Evolutionary conservation across 1,140 invertebrate genomes (phyloP).

Genomic region (Drosophila pruinosa): DNA sequence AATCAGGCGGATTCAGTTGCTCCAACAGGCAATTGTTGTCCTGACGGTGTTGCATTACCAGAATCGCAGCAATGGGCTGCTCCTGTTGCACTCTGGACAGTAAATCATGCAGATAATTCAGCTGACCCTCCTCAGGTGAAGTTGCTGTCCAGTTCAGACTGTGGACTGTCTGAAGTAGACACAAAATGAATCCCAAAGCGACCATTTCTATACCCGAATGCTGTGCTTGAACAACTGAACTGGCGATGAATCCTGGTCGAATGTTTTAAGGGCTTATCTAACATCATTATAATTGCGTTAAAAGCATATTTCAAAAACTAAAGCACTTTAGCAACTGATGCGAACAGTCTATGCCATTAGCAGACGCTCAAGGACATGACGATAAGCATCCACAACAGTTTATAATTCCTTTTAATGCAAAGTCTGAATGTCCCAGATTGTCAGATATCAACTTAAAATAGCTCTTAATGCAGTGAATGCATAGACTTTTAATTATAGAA

Average conservation of each 20-base stretch:
- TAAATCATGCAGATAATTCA: conserved; percentile 12
- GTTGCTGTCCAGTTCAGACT: not conserved
- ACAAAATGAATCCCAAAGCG: not conserved
- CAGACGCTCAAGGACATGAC: not conserved
- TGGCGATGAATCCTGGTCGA: not conserved
- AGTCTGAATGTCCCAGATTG: too few relatives aligned
- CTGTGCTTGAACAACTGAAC: not conserved
- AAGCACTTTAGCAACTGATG: conserved; percentile 1
- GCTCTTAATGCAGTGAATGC: too few relatives aligned
- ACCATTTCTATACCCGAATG: conserved; percentile 9
- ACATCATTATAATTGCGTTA: conserved; percentile 37
- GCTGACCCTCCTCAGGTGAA: not conserved
- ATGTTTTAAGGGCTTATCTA: conserved; percentile 22
- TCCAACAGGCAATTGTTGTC: conserved; percentile 4
- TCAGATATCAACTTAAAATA: too few relatives aligned
- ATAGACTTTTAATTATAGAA: too few relatives aligned
- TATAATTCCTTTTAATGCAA: not conserved
- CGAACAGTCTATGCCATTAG: not conserved
- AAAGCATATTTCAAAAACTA: conserved; percentile 13
- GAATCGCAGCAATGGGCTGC: not conserved
- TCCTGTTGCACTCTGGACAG: conserved; percentile 32
- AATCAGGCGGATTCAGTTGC: conserved; percentile 5
- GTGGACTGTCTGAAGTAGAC: not conserved
- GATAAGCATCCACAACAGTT: conserved; percentile 7
- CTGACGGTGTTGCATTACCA: conserved; percentile 38